A percentile compares a stretch with the other conserved stretches of the same genome.
phyloP scores from a whole-genome alignment of 2,113 vertebrate genomes.

The Bombycilla garrulus region DNA sequence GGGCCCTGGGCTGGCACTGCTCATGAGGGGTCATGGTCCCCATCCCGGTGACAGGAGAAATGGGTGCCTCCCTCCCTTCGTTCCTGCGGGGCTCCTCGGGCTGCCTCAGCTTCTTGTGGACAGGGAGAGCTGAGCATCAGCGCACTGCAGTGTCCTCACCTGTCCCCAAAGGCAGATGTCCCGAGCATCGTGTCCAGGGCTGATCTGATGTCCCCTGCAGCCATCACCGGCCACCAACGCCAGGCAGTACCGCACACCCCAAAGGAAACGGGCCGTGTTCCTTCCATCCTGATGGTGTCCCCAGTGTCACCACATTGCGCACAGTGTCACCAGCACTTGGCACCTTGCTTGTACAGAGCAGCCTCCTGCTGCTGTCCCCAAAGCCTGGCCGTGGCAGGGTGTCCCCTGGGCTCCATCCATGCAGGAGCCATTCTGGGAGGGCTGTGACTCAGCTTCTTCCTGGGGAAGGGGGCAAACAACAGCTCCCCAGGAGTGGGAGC shows the following conservation, averaged over 20 bases:
- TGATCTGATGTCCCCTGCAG: not conserved
- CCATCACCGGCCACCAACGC: not conserved
- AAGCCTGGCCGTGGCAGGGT: not conserved
- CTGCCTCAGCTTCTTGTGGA: not conserved
- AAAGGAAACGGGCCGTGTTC: rapidly evolving
- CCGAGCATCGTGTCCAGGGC: rapidly evolving
- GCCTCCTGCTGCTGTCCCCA: not conserved
- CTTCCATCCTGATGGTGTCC: not conserved
- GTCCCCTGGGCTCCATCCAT: not conserved
- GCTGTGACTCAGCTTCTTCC: not conserved
- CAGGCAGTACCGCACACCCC: too few species aligned
- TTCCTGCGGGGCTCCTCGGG: not conserved
- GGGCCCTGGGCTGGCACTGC: not conserved
- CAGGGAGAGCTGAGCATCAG: not conserved
- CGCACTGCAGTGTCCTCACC: rapidly evolving
- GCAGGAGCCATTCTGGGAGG: not conserved
- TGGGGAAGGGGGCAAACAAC: not conserved
- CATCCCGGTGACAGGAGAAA: rapidly evolving
- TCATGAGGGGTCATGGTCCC: rapidly evolving
- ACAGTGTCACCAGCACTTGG: too few species aligned
- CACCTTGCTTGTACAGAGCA: not conserved
- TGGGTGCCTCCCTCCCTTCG: not conserved
- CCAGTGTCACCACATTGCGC: not conserved
- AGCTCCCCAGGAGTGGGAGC: not conserved
- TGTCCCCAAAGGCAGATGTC: not conserved